These are phyloP conservation scores for Protonibea diacanthus DNA, from an alignment of 2,797 vertebrate species.

Conservation along the genomic window DNA sequence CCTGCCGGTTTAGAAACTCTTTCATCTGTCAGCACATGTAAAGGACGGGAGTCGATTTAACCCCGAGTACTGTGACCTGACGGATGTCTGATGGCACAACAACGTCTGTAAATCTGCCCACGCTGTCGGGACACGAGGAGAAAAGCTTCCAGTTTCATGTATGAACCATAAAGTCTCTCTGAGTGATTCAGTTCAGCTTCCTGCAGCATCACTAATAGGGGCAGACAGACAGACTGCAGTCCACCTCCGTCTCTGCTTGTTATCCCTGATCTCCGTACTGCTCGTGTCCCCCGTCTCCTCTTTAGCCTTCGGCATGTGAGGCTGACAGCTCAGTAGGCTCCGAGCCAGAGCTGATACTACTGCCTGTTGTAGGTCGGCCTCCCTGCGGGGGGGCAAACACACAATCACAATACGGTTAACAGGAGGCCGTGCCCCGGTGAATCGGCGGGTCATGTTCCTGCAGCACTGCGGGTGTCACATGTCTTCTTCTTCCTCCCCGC, in stretches of 20 bases:
- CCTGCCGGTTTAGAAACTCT: conserved; percentile 32
- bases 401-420: conserved; percentile 57
- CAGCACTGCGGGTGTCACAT: conserved; percentile 23
- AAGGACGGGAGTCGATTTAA: conserved; percentile 6
- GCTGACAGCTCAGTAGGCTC: conserved; percentile 68
- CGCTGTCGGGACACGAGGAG: neutral
- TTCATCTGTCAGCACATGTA: conserved; percentile 26
- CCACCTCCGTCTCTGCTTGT: conserved; percentile 53
- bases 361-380: conserved; percentile 60
- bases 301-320: conserved; percentile 45
- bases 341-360: conserved; percentile 59
- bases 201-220: conserved; percentile 40
- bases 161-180: neutral
- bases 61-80: neutral
- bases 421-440: conserved; percentile 43
- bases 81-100: neutral
- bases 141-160: neutral
- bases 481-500: neutral
- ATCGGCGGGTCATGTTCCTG: conserved; percentile 42
- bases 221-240: conserved; percentile 48
- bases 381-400: conserved; percentile 40
- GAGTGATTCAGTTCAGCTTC: conserved; percentile 36
- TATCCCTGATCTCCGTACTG: conserved; percentile 59
- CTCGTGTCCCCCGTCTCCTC: conserved; percentile 56
- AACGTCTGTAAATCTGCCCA: neutral